phyloP scores from a whole-genome alignment of 1,140 invertebrate species.

The Drosophila ironensis region DNA sequence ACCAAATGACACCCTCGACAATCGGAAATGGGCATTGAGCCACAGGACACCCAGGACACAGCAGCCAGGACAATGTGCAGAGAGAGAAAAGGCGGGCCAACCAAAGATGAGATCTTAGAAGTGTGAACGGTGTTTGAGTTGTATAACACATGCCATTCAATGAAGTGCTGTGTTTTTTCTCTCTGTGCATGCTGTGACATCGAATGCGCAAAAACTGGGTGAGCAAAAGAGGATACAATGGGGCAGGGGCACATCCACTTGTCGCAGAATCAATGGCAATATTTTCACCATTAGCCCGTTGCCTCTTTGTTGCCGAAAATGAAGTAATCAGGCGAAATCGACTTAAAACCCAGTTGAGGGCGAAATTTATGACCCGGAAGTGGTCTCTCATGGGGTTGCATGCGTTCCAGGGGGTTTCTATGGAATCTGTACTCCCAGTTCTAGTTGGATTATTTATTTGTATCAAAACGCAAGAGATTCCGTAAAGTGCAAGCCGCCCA shows the following conservation, averaged over 20 bases:
- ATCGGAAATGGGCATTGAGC: constrained; percentile 30
- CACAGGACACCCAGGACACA: neutral
- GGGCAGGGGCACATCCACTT: constrained; percentile 53
- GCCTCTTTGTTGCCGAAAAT: constrained; percentile 31
- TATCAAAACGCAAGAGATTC: too few relatives aligned
- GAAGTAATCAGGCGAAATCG: constrained; percentile 45
- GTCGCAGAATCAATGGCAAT: constrained; percentile 77
- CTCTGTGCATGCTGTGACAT: constrained; percentile 4
- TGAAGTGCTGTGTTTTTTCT: too few relatives aligned
- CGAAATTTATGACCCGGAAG: constrained; percentile 68
- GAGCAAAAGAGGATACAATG: neutral
- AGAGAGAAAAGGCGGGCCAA: neutral
- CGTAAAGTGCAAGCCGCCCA: too few relatives aligned
- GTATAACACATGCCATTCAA: too few relatives aligned
- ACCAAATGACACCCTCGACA: constrained; percentile 80
- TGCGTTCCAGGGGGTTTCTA: neutral
- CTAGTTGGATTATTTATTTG: too few relatives aligned
- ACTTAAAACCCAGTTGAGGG: constrained; percentile 56
- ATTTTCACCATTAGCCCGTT: constrained; percentile 68
- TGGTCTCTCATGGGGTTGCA: constrained; percentile 15
- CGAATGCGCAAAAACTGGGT: constrained; percentile 43
- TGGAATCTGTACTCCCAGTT: too few relatives aligned
- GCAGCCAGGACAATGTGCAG: neutral
- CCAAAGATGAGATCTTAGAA: too few relatives aligned
- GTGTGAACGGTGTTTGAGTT: too few relatives aligned